Percentiles rank a stretch among this genome's conserved stretches.
These are phyloP conservation scores for Dryobotodes eremita DNA, from an alignment of 2,888 invertebrate species.

Conservation along the genomic window DNA sequence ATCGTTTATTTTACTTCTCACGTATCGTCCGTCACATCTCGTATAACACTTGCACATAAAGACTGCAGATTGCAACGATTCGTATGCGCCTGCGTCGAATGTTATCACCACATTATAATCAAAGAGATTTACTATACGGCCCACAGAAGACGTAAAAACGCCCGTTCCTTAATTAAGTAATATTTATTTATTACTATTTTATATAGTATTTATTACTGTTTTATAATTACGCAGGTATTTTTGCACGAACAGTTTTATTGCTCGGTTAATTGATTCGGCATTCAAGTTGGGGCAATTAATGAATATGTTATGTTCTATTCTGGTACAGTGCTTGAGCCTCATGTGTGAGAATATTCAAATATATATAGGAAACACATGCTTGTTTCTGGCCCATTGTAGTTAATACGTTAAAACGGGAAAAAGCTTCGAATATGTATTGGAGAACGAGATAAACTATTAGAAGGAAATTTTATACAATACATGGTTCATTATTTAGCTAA, in stretches of 20 bases:
- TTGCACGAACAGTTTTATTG: slow-evolving; percentile 46
- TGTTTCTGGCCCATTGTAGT: slow-evolving; percentile 9
- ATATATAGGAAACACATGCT: background rate
- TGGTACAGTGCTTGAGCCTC: background rate
- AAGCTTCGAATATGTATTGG: background rate
- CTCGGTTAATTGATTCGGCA: slow-evolving; percentile 41
- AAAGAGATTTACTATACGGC: slow-evolving; percentile 29
- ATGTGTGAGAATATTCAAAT: slow-evolving; percentile 28
- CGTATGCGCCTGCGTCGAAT: slow-evolving; percentile 14
- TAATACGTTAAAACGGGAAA: slow-evolving; percentile 39
- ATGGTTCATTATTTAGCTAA: slow-evolving; percentile 8
- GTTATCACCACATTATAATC: slow-evolving; percentile 39
- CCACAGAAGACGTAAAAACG: slow-evolving; percentile 24
- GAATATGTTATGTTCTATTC: slow-evolving; percentile 21
- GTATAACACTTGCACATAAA: slow-evolving; percentile 12
- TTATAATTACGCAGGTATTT: slow-evolving; percentile 45
- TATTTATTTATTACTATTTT: slow-evolving; percentile 45
- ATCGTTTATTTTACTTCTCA: background rate
- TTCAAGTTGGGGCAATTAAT: slow-evolving; percentile 29
- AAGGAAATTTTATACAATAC: slow-evolving; percentile 24
- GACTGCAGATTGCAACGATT: slow-evolving; percentile 1
- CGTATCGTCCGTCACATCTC: slow-evolving; percentile 9
- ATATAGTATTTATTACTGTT: slow-evolving; percentile 40
- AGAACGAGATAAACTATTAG: slow-evolving; percentile 38
- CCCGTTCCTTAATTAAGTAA: slow-evolving; percentile 30